Conservation (phyloP, 2,888 invertebrate genomes). For the Schizaphis graminum region DNA sequence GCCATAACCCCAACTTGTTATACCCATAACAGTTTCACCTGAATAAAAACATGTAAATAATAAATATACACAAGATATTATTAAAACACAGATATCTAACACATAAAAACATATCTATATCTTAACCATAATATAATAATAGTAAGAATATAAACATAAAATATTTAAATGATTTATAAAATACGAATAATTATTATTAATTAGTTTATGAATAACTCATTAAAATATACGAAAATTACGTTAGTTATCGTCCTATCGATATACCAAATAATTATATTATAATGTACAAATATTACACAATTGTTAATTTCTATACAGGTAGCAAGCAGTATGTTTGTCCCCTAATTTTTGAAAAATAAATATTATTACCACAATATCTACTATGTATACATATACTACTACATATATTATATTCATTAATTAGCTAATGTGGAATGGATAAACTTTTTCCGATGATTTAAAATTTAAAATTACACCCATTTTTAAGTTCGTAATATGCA, state of each 20-base stretch:
- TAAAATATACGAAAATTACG: neutral
- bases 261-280: neutral
- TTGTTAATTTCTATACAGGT: neutral
- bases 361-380: neutral
- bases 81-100: neutral
- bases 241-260: neutral
- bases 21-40: constrained; percentile 75
- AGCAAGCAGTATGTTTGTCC: neutral
- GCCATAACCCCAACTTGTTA: constrained; percentile 84
- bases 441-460: neutral
- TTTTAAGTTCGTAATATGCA: neutral
- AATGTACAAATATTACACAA: neutral
- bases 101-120: neutral
- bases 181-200: neutral
- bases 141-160: neutral
- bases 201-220: neutral
- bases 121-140: too few species aligned
- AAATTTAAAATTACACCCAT: neutral
- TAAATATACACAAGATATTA: neutral
- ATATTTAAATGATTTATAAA: neutral
- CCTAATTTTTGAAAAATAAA: neutral
- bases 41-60: neutral
- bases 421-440: too few species aligned
- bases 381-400: neutral
- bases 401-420: too few species aligned